Evolutionary conservation across 2,888 invertebrate species (phyloP), one percentile per base, ranked within the genome.

Genomic region (Cabera pusaria): DNA sequence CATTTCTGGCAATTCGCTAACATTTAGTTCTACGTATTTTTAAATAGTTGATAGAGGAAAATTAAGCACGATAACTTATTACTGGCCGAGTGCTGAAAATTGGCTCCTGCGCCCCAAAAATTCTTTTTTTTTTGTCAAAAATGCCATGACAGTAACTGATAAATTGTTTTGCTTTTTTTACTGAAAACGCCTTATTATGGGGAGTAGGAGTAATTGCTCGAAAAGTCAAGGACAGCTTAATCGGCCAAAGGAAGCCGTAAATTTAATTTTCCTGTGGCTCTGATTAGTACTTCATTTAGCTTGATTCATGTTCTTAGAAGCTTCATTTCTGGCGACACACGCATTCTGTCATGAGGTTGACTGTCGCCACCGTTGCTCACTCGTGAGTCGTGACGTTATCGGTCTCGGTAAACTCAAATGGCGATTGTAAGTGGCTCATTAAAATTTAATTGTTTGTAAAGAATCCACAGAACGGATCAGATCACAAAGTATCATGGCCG

Each of bases 281-380:
- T 28, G 14, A 14, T 44, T 49, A 48, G 41, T 45, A 35, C 21
- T 39, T 44, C 37, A 50, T 50, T 39, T 46, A 32, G 48, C 43
- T 45, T 53, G 45, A 50, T 42, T 53, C 45, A 53, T 35, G 34
- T 50, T 53, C 50, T 40, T 21, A 29, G 48, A 48, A 50, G 37
- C 16, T 26, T 22, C 33, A 37, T 46, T 35, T 44, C 43, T 40
- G 43, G 45, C 22, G 32, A 31, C 41, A n/a, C n/a, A n/a, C n/a
- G n/a, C n/a, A n/a, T n/a, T n/a, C n/a, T n/a, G n/a, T n/a, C n/a
- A 34, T 29, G 25, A 29, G 24, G 18, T 35, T 40, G 41, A 44
- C 48, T 42, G 42, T 32, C 44, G 47, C 42, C 47, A 34, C 39
- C 25, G 32, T 42, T 41, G 34, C 36, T 41, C 35, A 49, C 43